These are phyloP conservation scores for Gonioctena quinquepunctata DNA, from an alignment of 1,140 invertebrate genomes.

Conservation along the genomic window DNA sequence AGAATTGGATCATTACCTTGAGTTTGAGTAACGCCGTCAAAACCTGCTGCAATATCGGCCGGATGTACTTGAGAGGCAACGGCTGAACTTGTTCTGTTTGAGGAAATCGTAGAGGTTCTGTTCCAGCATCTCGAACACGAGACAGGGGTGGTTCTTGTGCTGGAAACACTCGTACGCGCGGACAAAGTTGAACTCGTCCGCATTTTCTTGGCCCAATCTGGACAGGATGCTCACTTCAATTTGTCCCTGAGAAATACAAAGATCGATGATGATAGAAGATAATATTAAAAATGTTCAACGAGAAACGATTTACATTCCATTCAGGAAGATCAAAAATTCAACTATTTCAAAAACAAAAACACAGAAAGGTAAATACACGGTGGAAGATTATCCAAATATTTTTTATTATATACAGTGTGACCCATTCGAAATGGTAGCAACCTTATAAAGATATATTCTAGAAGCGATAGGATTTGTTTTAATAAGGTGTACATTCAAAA, in stretches of 20 bases:
- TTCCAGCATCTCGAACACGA: slow-evolving; percentile 99
- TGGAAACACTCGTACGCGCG: slow-evolving; percentile 99
- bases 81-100: slow-evolving; percentile 99
- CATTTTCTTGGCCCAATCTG: slow-evolving; percentile 97
- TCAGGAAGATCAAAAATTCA: too few relatives aligned
- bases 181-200: slow-evolving; percentile 99
- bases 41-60: slow-evolving; percentile 98
- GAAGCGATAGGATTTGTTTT: too few relatives aligned
- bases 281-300: too few relatives aligned
- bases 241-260: slow-evolving; percentile 70
- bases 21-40: slow-evolving; percentile 97
- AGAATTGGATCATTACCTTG: slow-evolving; percentile 73
- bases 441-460: too few relatives aligned
- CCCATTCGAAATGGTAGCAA: too few relatives aligned
- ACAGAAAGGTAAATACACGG: too few relatives aligned
- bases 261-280: too few relatives aligned
- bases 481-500: too few relatives aligned
- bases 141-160: slow-evolving; percentile 98
- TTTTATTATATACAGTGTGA: too few relatives aligned
- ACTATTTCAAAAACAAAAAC: too few relatives aligned
- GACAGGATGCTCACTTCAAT: slow-evolving; percentile 99
- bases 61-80: slow-evolving; percentile 95
- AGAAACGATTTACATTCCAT: too few relatives aligned
- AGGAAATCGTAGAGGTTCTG: slow-evolving; percentile 99
- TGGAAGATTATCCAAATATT: too few relatives aligned